phyloP scores from a whole-genome alignment of 2,797 vertebrate species.

The Chromobotia macracanthus region DNA sequence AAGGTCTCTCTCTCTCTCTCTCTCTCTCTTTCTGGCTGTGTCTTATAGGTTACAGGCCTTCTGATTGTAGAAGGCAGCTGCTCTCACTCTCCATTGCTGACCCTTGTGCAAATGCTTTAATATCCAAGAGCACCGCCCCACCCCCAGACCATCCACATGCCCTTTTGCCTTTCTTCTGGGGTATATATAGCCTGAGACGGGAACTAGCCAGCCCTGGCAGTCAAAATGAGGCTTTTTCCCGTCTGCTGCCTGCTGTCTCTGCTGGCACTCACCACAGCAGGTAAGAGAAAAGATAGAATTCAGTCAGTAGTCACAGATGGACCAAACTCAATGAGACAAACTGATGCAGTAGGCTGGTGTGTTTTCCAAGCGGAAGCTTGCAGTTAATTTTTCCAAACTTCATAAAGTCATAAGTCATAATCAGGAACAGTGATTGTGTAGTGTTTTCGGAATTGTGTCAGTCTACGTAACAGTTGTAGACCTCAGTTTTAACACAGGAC shows the following conservation, averaged over 20 bases:
- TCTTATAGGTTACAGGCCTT: constrained; percentile 11
- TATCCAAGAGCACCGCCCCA: constrained; percentile 40
- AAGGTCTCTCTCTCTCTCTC: constrained; percentile 30
- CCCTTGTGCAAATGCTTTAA: constrained; percentile 56
- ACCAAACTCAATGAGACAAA: neutral
- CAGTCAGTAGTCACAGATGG: neutral
- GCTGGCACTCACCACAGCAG: constrained; percentile 83
- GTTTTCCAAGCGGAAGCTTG: neutral
- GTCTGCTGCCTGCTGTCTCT: constrained; percentile 84
- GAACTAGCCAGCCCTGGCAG: constrained; percentile 84
- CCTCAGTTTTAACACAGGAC: neutral
- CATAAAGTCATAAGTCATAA: neutral
- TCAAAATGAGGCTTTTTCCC: constrained; percentile 90
- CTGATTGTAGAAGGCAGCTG: constrained; percentile 67
- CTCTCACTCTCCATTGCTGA: constrained; percentile 58
- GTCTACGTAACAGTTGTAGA: neutral
- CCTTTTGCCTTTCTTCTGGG: constrained; percentile 74
- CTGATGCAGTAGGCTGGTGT: neutral
- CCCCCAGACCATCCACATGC: constrained; percentile 63
- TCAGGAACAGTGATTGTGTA: neutral
- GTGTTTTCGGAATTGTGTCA: neutral
- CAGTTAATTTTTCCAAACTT: neutral
- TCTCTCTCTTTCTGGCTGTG: constrained; percentile 4
- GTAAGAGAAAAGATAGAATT: constrained; percentile 71
- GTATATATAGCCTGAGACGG: constrained; percentile 85